Evolutionary conservation across 2,888 invertebrate species (phyloP), one percentile per base, ranked within the genome.

Genomic region (Physocephala rufipes): DNA sequence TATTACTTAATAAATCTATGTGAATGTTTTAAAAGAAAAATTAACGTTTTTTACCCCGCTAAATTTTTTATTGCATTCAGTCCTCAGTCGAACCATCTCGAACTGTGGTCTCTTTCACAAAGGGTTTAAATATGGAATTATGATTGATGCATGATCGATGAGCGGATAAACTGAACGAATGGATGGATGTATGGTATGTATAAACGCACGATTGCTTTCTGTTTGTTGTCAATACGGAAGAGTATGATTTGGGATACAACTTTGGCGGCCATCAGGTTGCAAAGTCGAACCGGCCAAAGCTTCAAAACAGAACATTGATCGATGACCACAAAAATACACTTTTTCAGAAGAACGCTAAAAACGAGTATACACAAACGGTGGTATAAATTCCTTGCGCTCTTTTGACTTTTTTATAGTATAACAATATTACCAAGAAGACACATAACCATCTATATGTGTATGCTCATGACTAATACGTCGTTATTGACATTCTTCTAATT

Each of bases 81-180:
- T 7, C 36, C 36, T 36, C 36, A 7, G 36, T 36, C 36, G 36
- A 36, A 9, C n/a, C n/a, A 9, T 36, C 36, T 9, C 36, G 36
- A 36, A 36, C 36, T 9, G 9, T 36, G 36, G 4, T 7, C 36
- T 9, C 36, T 9, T 36, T 9, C 36, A 26, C 43, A 53, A 21
- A 61, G 24, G 5, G 47, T 47, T 30, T 67, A 59, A 59, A 71
- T 59, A 70, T 73, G 70, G 71, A 74, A 74, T 76, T 71, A 76
- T 74, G 76, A 76, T 74, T 74, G 76, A 76, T 76, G 73, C 61
- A 64, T 74, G 76, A 76, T 76, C 73, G 72, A 76, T 76, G 73
- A 19, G 15, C 12, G 53, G 9, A 53, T 53, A 24, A 21, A 53
- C n/a, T 53, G n/a, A 53, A 24, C 19, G 9, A 36, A 9, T 9